Base-by-base conservation (phyloP, 2,888 invertebrate genomes). In the Eurytoma adleriae region DNA sequence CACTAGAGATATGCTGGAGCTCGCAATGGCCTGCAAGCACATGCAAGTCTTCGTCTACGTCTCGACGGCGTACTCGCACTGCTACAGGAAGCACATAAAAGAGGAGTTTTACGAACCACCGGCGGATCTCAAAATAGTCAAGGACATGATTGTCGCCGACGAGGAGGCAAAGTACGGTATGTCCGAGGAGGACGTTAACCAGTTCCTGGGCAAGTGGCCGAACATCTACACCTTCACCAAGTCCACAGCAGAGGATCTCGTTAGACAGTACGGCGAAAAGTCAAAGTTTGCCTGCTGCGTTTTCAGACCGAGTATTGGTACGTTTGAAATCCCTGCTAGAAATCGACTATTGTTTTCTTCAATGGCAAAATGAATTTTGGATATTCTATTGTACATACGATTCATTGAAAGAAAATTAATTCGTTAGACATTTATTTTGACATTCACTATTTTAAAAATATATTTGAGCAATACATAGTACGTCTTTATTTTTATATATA, bases 21-120 rank as follows among this genome's bases (percentile, higher is more conserved):
- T 88, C 27, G 87, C 87, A 4, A 76, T 30, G 62, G 82, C 84
- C 0, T 88, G 87, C 57, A 80, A 81, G n/a, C 81, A 83, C 4
- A 69, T 88, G 0, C 30, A 75, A 20, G 73, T 83, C 5, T 88
- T 87, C 54, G n/a, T 84, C 10, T 87, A 88, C 70, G 73, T 87
- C 5, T 88, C 88, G 7, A 86, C 88, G 7, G 86, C 86, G 1
- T 88, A 83, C 70, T 85, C 87, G 0, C 86, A 87, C 62, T 82
- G 81, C 62, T 85, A 86, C 61, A 76, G 73, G 5, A 16, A 69
- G 40, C 71, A 81, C 16, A 83, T 86, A n/a, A 84, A 87, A 24
- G 88, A 88, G 14, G 82, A 83, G 62, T 87, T 86, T 81, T 88
- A 88, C 73, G 74, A 83, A 0, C 57, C 86, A 10, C 85, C 87